phyloP scores from a whole-genome alignment of 30 jellyfish, hydroid and myxozoan species.

The Haliclystus octoradiatus region DNA sequence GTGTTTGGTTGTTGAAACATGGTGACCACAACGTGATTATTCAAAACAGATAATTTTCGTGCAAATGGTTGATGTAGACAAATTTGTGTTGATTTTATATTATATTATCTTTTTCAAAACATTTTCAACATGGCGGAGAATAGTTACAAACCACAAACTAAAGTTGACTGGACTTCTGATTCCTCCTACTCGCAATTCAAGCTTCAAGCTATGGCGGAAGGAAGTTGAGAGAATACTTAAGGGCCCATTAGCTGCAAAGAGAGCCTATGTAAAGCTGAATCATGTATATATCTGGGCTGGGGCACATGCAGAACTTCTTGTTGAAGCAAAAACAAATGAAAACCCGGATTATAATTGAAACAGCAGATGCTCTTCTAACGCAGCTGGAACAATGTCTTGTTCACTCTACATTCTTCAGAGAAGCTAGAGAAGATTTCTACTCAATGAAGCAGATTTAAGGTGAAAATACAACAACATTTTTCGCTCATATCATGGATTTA shows the following conservation, averaged over 20 bases:
- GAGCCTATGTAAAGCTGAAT: background rate
- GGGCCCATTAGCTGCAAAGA: background rate
- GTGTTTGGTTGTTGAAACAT: no score
- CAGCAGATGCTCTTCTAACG: background rate
- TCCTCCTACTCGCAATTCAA: background rate
- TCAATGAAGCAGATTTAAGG: conserved; percentile 6
- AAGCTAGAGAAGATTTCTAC: conserved; percentile 21
- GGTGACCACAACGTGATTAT: background rate
- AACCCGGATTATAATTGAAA: background rate
- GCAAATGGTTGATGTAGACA: background rate
- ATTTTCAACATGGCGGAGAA: background rate
- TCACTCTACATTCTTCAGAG: background rate
- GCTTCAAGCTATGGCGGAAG: background rate
- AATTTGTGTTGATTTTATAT: background rate
- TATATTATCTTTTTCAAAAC: background rate
- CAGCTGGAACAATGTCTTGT: background rate
- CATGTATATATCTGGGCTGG: background rate
- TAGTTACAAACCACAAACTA: background rate
- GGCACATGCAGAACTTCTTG: background rate
- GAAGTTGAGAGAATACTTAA: background rate
- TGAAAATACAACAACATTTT: conserved; percentile 13
- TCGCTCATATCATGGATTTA: conserved; percentile 8
- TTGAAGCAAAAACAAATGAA: background rate
- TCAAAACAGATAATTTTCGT: background rate
- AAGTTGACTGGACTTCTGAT: background rate